Evolutionary conservation across 2,888 invertebrate genomes (phyloP).

Genomic region (Cryptocephalus primarius): DNA sequence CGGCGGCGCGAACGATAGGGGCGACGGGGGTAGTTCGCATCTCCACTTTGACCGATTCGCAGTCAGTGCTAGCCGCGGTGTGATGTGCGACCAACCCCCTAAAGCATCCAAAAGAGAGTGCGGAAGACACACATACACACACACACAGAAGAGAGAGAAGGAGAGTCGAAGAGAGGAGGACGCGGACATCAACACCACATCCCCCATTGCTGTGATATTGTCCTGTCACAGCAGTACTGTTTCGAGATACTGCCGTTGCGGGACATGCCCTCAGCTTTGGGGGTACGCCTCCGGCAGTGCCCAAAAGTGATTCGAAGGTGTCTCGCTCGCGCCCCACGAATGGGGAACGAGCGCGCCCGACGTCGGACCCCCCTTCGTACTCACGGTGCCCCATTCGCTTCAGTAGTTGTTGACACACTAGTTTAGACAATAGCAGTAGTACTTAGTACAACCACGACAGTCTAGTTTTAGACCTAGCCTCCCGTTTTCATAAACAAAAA

Average conservation of each 20-base stretch:
- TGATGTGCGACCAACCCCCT: slow-evolving; percentile 19
- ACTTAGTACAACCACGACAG: too few species aligned
- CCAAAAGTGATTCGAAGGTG: not conserved
- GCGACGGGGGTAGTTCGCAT: slow-evolving; percentile 6
- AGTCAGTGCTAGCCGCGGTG: slow-evolving; percentile 8
- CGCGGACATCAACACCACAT: not conserved
- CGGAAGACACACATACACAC: too few species aligned
- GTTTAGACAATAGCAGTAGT: too few species aligned
- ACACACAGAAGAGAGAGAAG: too few species aligned
- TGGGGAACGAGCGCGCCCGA: too few species aligned
- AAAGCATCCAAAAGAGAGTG: slow-evolving; percentile 3
- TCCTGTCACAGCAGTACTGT: slow-evolving; percentile 96
- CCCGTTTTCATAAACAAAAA: too few species aligned
- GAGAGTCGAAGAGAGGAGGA: too few species aligned
- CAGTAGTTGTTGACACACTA: too few species aligned
- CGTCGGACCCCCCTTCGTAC: too few species aligned
- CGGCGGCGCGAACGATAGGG: slow-evolving; percentile 17
- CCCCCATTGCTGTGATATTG: slow-evolving; percentile 67
- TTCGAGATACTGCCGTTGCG: slow-evolving; percentile 79
- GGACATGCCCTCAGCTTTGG: slow-evolving; percentile 68
- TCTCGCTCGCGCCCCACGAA: too few species aligned
- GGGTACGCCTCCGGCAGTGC: slow-evolving; percentile 7
- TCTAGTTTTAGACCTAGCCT: too few species aligned
- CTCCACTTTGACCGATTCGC: slow-evolving; percentile 4
- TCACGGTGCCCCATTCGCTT: too few species aligned